Evolutionary conservation across 2,113 vertebrate genomes (phyloP).

Genomic region (Lanius ludovicianus): DNA sequence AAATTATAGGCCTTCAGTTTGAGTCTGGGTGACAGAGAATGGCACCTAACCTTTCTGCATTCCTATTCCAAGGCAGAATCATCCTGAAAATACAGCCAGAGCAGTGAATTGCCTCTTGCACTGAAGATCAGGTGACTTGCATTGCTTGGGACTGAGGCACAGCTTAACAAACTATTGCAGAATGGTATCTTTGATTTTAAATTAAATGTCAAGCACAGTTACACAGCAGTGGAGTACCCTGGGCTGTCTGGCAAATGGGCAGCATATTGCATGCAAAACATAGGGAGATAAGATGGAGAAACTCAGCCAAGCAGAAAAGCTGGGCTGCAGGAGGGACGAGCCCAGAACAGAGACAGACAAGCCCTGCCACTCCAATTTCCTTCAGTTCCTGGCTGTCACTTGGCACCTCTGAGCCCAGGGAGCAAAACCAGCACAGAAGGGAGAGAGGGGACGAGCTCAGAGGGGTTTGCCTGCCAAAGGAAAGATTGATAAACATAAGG

Average conservation of each 20-base stretch:
- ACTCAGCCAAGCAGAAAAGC: not conserved
- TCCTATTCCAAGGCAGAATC: not conserved
- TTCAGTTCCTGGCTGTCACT: accelerated
- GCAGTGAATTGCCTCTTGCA: not conserved
- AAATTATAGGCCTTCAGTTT: not conserved
- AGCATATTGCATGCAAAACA: not conserved
- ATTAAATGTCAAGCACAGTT: conserved; percentile 71
- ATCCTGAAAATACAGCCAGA: not conserved
- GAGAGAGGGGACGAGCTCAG: accelerated
- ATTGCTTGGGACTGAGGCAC: not conserved
- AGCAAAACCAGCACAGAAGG: accelerated
- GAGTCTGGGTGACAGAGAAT: not conserved
- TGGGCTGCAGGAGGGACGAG: not conserved
- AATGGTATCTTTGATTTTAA: conserved; percentile 63
- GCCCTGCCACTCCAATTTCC: not conserved
- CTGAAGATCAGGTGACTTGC: conserved; percentile 20
- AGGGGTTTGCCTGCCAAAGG: not conserved
- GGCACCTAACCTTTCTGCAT: not conserved
- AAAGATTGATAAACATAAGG: not conserved
- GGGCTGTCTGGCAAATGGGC: conserved; percentile 18
- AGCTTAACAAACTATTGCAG: conserved; percentile 57
- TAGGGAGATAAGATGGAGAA: not conserved
- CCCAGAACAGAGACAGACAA: not conserved
- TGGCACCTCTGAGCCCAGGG: not conserved
- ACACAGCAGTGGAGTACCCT: conserved; percentile 35